phyloP scores from a whole-genome alignment of 2,888 invertebrate species.

The Herminia tarsipennalis region DNA sequence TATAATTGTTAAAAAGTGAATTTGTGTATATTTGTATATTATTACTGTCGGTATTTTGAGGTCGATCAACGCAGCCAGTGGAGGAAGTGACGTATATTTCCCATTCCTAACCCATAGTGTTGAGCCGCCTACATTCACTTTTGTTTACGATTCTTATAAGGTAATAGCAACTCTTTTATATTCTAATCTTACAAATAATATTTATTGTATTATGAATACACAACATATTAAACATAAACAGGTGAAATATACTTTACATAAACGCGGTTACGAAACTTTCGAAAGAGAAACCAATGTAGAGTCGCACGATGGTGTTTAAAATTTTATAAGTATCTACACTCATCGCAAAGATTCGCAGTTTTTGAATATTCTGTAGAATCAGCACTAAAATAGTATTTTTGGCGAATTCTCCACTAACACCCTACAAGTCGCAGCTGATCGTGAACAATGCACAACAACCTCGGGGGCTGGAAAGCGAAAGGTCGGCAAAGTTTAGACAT shows the following conservation, averaged over 20 bases:
- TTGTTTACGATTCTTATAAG: constrained; percentile 60
- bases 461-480: constrained; percentile 50
- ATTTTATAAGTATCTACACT: neutral
- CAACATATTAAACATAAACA: constrained; percentile 24
- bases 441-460: constrained; percentile 26
- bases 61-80: constrained; percentile 43
- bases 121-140: constrained; percentile 77
- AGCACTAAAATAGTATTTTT: too few species aligned
- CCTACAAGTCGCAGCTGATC: constrained; percentile 75
- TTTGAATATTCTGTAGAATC: too few species aligned
- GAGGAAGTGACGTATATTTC: constrained; percentile 63
- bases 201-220: constrained; percentile 34
- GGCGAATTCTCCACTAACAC: too few species aligned
- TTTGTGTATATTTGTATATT: constrained; percentile 37
- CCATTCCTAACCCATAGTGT: constrained; percentile 61
- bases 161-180: constrained; percentile 4
- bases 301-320: constrained; percentile 9
- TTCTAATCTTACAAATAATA: constrained; percentile 36
- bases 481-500: constrained; percentile 44
- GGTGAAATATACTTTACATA: constrained; percentile 43
- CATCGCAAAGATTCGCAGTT: too few species aligned
- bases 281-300: constrained; percentile 62
- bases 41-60: constrained; percentile 51
- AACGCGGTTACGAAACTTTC: constrained; percentile 64
- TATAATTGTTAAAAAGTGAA: constrained; percentile 19